A percentile compares a stretch with the other conserved stretches of the same genome.
Conservation (phyloP, 1,140 invertebrate species). For the Caenorhabditis brenneri region DNA sequence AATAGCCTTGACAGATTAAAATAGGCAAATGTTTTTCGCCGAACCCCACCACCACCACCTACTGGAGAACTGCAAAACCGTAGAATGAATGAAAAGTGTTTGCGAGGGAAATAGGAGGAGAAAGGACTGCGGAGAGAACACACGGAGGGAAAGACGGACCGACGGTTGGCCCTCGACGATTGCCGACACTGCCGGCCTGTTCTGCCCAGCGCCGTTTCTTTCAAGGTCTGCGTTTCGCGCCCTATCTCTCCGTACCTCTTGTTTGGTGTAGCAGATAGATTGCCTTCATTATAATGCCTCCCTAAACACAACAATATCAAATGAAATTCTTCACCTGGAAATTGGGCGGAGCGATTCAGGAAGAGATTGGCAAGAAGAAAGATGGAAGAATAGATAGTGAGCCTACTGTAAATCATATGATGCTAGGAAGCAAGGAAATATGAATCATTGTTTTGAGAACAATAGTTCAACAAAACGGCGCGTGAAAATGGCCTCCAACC, state of each 20-base stretch:
- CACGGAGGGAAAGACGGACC: slow-evolving; percentile 8
- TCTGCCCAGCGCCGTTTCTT: slow-evolving; percentile 4
- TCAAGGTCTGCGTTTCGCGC: not conserved
- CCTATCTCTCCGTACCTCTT: not conserved
- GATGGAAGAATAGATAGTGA: not conserved
- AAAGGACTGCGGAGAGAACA: not conserved
- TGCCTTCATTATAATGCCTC: not conserved
- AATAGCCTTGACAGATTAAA: not conserved
- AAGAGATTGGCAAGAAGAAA: not conserved
- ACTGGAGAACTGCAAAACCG: not conserved
- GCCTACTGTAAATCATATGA: too few relatives aligned
- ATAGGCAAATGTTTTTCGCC: not conserved
- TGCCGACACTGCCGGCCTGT: not conserved
- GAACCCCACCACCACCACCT: not conserved
- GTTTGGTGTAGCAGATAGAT: slow-evolving; percentile 3
- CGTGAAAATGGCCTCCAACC: too few relatives aligned
- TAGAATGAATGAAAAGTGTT: slow-evolving; percentile 17
- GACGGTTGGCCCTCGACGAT: not conserved
- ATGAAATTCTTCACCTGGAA: not conserved
- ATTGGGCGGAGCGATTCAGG: too few relatives aligned
- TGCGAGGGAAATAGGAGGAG: not conserved
- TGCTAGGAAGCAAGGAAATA: too few relatives aligned
- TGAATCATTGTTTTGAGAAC: too few relatives aligned
- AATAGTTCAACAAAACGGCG: too few relatives aligned
- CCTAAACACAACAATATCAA: not conserved